A percentile compares a stretch with the other conserved stretches of the same genome.
phyloP scores from a whole-genome alignment of 2,888 invertebrate species.

The Phrixothrix hirtus region DNA sequence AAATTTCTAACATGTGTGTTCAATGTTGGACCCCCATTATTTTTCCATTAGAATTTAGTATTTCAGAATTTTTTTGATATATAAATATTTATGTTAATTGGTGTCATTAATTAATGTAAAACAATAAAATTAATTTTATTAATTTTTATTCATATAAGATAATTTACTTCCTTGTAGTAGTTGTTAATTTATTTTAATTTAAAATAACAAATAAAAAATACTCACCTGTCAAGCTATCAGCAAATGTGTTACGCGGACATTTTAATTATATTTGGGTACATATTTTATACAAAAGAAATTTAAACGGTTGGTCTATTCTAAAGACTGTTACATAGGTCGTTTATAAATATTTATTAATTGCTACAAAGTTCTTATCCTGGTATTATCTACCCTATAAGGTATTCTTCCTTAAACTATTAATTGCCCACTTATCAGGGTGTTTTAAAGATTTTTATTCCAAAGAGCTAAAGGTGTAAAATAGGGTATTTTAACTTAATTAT shows the following conservation, averaged over 20 bases:
- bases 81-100: too few relatives aligned
- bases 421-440: too few relatives aligned
- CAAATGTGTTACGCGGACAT: constrained; percentile 13
- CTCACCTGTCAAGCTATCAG: constrained; percentile 14
- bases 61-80: too few relatives aligned
- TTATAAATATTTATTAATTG: constrained; percentile 23
- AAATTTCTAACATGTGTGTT: constrained; percentile 12
- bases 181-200: constrained; percentile 9
- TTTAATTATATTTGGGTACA: constrained; percentile 18
- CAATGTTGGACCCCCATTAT: constrained; percentile 4
- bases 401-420: neutral
- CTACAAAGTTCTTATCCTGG: constrained; percentile 10
- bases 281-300: constrained; percentile 16
- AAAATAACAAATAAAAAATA: constrained; percentile 4
- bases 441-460: too few relatives aligned
- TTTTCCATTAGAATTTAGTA: constrained; percentile 4
- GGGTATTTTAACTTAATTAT: neutral
- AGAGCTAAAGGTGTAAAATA: neutral
- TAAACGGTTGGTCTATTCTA: constrained; percentile 18
- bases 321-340: constrained; percentile 20
- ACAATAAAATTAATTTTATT: too few relatives aligned
- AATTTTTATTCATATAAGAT: too few relatives aligned
- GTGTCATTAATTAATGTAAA: too few relatives aligned
- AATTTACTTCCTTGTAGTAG: too few relatives aligned
- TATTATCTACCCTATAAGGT: constrained; percentile 7